Evolutionary conservation across 2,797 vertebrate genomes (phyloP), one percentile per base, ranked within the genome.

Genomic region (Enteromius anoplus): DNA sequence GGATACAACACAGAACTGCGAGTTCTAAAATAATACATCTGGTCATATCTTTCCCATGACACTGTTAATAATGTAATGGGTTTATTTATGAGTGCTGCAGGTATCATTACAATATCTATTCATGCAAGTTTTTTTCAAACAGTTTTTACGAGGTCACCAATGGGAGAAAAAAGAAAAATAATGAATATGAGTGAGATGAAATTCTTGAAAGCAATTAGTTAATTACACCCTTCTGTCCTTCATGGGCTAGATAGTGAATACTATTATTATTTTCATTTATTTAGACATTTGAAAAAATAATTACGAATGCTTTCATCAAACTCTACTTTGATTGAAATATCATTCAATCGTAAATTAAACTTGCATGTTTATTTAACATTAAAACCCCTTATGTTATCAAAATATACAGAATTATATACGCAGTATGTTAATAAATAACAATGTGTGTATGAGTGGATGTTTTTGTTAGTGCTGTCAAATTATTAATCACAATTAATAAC

Each of bases 251-350:
- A 12, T 53, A 26, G 15, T 5, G 42, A 72, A 81, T 72, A 64
- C 42, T 34, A 70, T 37, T 65, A 82, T 75, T 75, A 65, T 49
- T 73, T 82, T 75, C n/a, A 51, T 75, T 73, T 64, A 72, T 72
- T 70, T 80, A 64, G 55, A 72, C 40, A 23, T 82, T 73, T 75
- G 29, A 73, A 72, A 81, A 73, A 40, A 51, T 65, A 40, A 72
- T 49, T 73, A 23, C 29, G 37, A 11, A 51, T 34, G 32, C 58
- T 8, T 51, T 51, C 4, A 73, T 53, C 12, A 21, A 40, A n/a
- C 80, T 40, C 6, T 66, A 66, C 6, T 40, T 29, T 42, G 60
- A 75, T 32, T 53, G 32, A 65, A 82, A 49, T 53, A 40, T 65
- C 6, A 53, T 37, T 19, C 37, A 82, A 53, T 15, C 4, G 14